These are phyloP conservation scores for Hemicentrotus pulcherrimus DNA, from an alignment of 35 echinoderm and acorn worm genomes.

Conservation along the genomic window DNA sequence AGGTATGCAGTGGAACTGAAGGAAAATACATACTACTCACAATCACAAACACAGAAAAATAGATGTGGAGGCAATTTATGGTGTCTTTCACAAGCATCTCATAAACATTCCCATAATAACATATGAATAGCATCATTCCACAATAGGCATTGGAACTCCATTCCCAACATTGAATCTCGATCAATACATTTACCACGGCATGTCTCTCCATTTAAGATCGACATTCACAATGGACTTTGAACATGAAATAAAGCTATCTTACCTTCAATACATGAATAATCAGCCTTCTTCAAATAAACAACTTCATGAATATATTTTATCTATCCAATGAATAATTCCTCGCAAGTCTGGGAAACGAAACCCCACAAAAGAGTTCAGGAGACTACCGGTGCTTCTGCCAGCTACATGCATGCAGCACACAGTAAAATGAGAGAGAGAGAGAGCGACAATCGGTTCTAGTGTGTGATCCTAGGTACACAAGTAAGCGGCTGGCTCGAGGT, in stretches of 20 bases:
- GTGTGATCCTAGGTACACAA: background rate
- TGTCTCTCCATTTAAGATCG: background rate
- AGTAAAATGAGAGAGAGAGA: background rate
- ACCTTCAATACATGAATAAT: background rate
- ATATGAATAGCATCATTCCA: background rate
- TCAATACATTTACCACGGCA: background rate
- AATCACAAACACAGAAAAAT: background rate
- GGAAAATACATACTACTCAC: too few relatives aligned
- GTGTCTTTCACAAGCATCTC: background rate
- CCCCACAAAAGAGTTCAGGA: background rate
- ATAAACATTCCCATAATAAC: background rate
- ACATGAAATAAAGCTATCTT: background rate
- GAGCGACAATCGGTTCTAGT: background rate
- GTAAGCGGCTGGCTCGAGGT: background rate
- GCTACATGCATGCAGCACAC: background rate
- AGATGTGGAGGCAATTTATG: background rate
- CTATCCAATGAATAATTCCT: slow-evolving; percentile 19
- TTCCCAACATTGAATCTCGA: background rate
- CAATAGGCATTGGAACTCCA: background rate
- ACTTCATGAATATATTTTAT: background rate
- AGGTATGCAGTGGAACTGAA: too few relatives aligned
- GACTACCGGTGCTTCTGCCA: background rate
- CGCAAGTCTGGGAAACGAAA: background rate
- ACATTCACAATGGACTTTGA: background rate
- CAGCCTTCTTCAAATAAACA: background rate